Conservation (phyloP, 1,140 invertebrate genomes). For the Bilobella aurantiaca region DNA sequence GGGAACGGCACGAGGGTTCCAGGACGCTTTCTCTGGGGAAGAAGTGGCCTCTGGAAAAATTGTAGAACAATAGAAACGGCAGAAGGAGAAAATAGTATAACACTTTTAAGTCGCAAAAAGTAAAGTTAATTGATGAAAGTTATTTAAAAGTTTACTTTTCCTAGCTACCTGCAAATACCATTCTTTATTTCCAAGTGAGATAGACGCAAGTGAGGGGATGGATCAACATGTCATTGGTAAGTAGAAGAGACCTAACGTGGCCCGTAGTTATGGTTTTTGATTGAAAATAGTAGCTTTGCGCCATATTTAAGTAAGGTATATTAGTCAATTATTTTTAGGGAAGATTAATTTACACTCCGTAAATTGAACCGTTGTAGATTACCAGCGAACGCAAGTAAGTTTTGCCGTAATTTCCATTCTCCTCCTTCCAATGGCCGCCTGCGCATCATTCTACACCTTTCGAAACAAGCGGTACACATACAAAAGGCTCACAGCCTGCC, state of each 20-base stretch:
- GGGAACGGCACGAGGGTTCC: background rate
- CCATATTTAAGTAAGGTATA: too few relatives aligned
- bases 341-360: too few relatives aligned
- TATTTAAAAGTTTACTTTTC: background rate
- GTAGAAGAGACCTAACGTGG: background rate
- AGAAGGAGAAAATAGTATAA: background rate
- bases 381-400: constrained; percentile 66
- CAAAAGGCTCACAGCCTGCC: constrained; percentile 70
- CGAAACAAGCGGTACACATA: constrained; percentile 77
- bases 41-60: background rate
- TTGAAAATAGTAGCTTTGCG: too few relatives aligned
- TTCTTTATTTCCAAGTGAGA: background rate
- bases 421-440: constrained; percentile 66
- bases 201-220: background rate
- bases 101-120: too few relatives aligned
- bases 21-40: background rate
- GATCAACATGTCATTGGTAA: constrained; percentile 4
- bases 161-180: background rate
- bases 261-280: background rate
- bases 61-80: background rate
- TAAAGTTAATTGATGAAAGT: background rate
- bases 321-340: too few relatives aligned
- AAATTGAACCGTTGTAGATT: too few relatives aligned
- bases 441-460: constrained; percentile 76
- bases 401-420: constrained; percentile 72